Evolutionary conservation across 1,140 invertebrate species (phyloP), one percentile per base, ranked within the genome.

Genomic region (Drosophila nebulosa): DNA sequence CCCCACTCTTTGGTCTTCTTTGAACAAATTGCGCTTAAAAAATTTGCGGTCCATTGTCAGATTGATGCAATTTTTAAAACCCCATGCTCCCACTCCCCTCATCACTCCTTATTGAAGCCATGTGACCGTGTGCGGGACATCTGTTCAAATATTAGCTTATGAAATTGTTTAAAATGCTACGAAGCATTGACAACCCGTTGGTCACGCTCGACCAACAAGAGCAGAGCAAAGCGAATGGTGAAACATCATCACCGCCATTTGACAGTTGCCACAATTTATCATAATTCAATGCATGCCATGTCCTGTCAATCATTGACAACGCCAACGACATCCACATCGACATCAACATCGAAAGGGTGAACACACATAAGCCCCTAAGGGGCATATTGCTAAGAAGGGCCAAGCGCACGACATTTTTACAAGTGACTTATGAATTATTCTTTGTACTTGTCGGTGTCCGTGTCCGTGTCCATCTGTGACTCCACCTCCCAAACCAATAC

Each of bases 191-290:
- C 72, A 84, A 79, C 56, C 64, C 79, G 75, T 78, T 71, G 83
- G 81, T 81, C 81, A 86, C 64, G 81, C 83, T 68, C 62, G 63
- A 46, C 63, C 46, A 60, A 36, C 18, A 58, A 24, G 6, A 16
- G 16, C 3, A 35, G 18, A 6, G 12, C 39, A 4, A 16, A 22
- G 39, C 22, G 46, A 57, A 51, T 52, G 50, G 46, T 39, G 39
- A 68, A 66, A 64, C 67, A 78, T 74, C 65, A 70, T 69, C 73
- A 46, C 24, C 50, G 68, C 65, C 77, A 70, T 84, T 89, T 89
- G 84, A 79, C 84, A 89, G 84, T 89, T 89, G 84, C 79, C 84
- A 89, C 84, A 89, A 89, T 89, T 89, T 89, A 89, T 89, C 84
- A 89, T 89, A 89, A 89, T 89, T 89, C 84, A 89, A 89, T 89